Conservation (phyloP, 2,888 invertebrate genomes). For the Meta bourneti region DNA sequence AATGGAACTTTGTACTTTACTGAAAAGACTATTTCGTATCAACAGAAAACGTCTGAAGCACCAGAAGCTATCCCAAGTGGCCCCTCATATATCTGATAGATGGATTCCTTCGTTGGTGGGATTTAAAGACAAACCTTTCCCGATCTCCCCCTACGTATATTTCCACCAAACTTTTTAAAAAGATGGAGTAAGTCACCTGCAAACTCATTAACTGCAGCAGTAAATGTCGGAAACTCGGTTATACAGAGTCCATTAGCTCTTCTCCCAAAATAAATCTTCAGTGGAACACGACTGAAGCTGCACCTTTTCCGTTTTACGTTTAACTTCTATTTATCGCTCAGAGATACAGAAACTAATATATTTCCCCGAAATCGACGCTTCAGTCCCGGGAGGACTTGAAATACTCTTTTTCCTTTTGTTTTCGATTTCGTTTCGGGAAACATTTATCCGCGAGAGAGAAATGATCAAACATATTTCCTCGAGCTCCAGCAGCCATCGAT, state of each 20-base stretch:
- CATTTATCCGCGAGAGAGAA: constrained; percentile 49
- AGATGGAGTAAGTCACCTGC: background rate
- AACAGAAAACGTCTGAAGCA: background rate
- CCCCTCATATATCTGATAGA: background rate
- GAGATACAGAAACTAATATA: constrained; percentile 55
- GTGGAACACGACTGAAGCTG: background rate
- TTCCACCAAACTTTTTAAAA: background rate
- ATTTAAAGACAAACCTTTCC: background rate
- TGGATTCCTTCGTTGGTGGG: background rate
- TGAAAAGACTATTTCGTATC: too few relatives aligned
- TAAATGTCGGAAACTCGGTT: background rate
- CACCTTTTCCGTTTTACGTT: background rate
- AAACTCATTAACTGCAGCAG: background rate
- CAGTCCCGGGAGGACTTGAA: background rate
- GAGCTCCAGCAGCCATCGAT: background rate
- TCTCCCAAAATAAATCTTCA: constrained; percentile 5
- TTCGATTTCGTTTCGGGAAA: constrained; percentile 38
- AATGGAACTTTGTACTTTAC: too few relatives aligned
- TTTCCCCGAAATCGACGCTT: constrained; percentile 37
- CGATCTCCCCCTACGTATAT: background rate
- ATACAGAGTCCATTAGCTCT: background rate
- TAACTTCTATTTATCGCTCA: constrained; percentile 46
- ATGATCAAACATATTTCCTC: constrained; percentile 51
- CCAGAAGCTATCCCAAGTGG: background rate
- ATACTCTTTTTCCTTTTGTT: constrained; percentile 44